Evolutionary conservation across 1,140 invertebrate species (phyloP).

Genomic region (Tribolium madens): DNA sequence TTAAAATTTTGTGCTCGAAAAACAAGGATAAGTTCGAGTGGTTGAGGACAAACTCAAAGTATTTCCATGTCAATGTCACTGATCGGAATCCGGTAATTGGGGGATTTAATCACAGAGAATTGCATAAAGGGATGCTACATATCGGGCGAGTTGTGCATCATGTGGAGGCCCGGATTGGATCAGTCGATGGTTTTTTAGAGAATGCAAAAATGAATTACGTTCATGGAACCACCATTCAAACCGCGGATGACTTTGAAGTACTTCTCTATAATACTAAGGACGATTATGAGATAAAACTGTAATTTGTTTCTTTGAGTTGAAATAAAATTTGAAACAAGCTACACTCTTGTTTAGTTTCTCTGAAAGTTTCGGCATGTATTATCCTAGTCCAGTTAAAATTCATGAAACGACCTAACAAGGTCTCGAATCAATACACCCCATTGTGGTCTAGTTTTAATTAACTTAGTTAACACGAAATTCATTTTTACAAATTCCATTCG

Average conservation of each 20-base stretch:
- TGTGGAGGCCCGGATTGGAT: not conserved
- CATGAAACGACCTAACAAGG: not conserved
- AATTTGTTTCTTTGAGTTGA: no score
- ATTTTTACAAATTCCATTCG: not conserved
- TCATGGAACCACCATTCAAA: not conserved
- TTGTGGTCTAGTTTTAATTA: not conserved
- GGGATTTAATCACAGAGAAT: not conserved
- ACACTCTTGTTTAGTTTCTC: not conserved
- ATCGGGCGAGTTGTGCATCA: not conserved
- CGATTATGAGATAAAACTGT: not conserved
- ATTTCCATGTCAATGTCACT: not conserved
- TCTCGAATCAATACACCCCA: not conserved
- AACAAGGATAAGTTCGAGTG: not conserved
- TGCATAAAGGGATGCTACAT: not conserved
- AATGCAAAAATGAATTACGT: not conserved
- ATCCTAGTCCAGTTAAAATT: not conserved
- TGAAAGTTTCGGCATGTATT: not conserved
- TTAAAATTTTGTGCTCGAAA: slow-evolving; percentile 1
- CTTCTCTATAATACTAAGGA: not conserved
- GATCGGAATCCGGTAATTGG: not conserved
- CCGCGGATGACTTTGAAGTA: not conserved
- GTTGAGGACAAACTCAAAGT: not conserved
- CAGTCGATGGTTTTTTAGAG: not conserved
- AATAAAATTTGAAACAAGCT: not conserved
- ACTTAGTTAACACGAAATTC: not conserved